phyloP scores from a whole-genome alignment of 2,113 vertebrate genomes.

The Megalops atlanticus region DNA sequence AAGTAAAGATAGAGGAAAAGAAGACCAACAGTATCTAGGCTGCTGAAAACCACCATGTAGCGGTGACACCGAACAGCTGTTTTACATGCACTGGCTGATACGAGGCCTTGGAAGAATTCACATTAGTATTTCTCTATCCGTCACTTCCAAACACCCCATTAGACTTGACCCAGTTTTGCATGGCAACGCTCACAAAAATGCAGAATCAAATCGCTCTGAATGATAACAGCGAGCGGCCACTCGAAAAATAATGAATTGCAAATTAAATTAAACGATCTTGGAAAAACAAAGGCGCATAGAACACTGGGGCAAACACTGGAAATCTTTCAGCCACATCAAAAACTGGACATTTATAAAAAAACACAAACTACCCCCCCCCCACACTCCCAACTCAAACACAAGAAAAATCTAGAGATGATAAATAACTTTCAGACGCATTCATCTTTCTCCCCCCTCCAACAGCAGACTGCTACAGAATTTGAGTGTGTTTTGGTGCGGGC shows the following conservation, averaged over 20 bases:
- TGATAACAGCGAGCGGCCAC: slow-evolving; percentile 3
- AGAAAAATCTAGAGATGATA: too few relatives aligned
- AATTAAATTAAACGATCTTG: too few relatives aligned
- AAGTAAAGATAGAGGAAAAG: slow-evolving; percentile 5
- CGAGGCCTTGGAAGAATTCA: slow-evolving; percentile 46
- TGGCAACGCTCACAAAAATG: slow-evolving; percentile 33
- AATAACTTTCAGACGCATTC: neutral
- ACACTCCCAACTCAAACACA: neutral
- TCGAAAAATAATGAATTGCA: neutral
- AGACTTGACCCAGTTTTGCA: slow-evolving; percentile 24
- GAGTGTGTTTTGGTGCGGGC: neutral
- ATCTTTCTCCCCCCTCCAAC: neutral
- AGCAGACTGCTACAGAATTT: neutral
- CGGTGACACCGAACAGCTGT: slow-evolving; percentile 54
- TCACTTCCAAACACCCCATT: slow-evolving; percentile 28
- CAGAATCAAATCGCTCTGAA: slow-evolving; percentile 4
- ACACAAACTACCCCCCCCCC: too few relatives aligned
- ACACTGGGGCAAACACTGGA: too few relatives aligned
- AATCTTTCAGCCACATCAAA: too few relatives aligned
- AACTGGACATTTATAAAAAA: too few relatives aligned
- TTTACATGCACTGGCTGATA: slow-evolving; percentile 48
- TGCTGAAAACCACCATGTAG: slow-evolving; percentile 42
- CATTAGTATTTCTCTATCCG: slow-evolving; percentile 56
- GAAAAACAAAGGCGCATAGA: too few relatives aligned
- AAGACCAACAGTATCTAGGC: slow-evolving; percentile 26